Base-by-base conservation (phyloP, 2,797 vertebrate species). In the Sebastes ruberrimus region DNA sequence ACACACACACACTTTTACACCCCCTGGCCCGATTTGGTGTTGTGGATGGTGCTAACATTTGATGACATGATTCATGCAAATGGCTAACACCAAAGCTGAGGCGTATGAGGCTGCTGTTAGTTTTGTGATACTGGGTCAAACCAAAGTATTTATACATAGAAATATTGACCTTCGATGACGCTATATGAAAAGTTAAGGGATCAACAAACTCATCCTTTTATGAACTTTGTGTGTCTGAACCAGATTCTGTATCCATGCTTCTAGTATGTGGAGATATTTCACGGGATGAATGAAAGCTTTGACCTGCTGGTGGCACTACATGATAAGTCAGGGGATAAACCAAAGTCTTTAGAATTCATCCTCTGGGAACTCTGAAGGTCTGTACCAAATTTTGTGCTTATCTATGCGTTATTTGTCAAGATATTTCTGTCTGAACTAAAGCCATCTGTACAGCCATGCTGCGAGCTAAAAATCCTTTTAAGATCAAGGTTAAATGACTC, bases 401-500 rank as follows among this genome's bases (percentile, higher is more conserved):
- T 69, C 5, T 46, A 18, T 60, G 14, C 18, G 1, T 25, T 62
- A 56, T 62, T 59, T 68, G 16, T 57, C n/a, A 16, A 30, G 22
- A 55, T 32, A 10, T 56, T 53, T 66, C 52, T 8, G 33, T 52
- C 55, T 61, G 33, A 55, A 53, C 20, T 38, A 10, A 67, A 60
- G 33, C 71, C 32, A 2, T 56, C 33, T 46, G 22, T 14, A 27
- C 35, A 69, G 28, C 38, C 46, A 9, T 9, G 22, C 25, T 38
- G 67, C 14, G 11, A 10, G 32, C 53, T 66, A 27, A 28, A 61
- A 60, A 67, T 63, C 38, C 46, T 70, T 80, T 74, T 42, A 49
- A 42, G 62, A 80, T 82, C 32, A 35, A 25, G 18, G 53, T 61
- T 74, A 71, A 67, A 74, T 72, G 72, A 76, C 27, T 80, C 25